These are phyloP conservation scores for Ctenomys sociabilis DNA, from an alignment of 2,113 vertebrate genomes.

Conservation along the genomic window DNA sequence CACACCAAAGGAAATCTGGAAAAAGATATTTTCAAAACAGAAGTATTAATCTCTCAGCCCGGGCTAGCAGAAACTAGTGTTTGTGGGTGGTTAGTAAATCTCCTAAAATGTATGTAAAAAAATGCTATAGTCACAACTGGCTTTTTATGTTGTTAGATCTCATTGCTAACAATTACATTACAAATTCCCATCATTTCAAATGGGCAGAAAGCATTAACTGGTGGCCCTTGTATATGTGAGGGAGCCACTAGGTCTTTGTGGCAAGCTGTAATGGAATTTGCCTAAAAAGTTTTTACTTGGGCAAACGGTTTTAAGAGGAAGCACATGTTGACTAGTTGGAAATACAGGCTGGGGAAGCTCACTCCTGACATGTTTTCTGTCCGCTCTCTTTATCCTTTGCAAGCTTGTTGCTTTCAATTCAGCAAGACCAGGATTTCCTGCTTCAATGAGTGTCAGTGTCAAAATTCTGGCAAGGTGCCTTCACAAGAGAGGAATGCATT, in stretches of 20 bases:
- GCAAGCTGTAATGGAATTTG: neutral
- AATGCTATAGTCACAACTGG: neutral
- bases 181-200: neutral
- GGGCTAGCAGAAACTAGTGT: neutral
- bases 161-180: neutral
- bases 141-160: neutral
- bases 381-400: neutral
- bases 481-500: neutral
- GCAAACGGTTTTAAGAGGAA: neutral
- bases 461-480: constrained; percentile 7
- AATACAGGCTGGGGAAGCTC: neutral
- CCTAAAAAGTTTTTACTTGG: neutral
- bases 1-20: neutral
- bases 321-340: neutral
- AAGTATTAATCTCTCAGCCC: neutral
- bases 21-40: neutral
- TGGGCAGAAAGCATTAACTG: neutral
- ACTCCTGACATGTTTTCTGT: neutral
- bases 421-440: constrained; percentile 42
- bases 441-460: neutral
- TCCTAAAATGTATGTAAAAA: neutral
- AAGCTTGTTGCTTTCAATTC: neutral
- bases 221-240: neutral
- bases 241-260: neutral
- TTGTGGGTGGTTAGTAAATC: neutral